Evolutionary conservation across 2,113 vertebrate genomes (phyloP).

Genomic region (Amazona vittata): DNA sequence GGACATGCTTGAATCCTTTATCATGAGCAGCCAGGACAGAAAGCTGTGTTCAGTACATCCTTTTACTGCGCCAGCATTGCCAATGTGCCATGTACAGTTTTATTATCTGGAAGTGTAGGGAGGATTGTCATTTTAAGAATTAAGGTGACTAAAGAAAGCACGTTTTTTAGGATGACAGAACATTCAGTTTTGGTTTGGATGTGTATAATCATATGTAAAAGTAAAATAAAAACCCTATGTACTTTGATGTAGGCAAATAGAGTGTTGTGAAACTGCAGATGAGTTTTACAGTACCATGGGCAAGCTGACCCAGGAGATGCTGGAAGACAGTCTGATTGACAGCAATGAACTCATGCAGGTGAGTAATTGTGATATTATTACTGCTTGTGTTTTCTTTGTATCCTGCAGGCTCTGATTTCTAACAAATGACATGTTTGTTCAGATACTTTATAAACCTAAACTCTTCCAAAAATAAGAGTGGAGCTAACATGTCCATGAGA

Average conservation of each 20-base stretch:
- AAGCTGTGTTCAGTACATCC: not conserved
- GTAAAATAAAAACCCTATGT: not conserved
- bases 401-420: not conserved
- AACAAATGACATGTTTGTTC: not conserved
- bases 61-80: not conserved
- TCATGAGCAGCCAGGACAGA: not conserved
- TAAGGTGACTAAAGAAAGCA: not conserved
- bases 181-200: not conserved
- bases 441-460: not conserved
- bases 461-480: not conserved
- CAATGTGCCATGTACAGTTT: not conserved
- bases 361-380: not conserved
- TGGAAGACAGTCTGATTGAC: constrained; percentile 89
- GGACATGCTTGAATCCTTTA: not conserved
- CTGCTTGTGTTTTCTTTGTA: not conserved
- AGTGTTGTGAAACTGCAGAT: constrained; percentile 92
- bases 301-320: constrained; percentile 94
- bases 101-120: not conserved
- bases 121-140: not conserved
- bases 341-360: constrained; percentile 96
- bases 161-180: not conserved
- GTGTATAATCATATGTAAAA: not conserved
- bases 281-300: constrained; percentile 98
- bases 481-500: not conserved
- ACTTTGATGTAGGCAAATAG: constrained; percentile 84